A percentile compares a stretch with the other conserved stretches of the same genome.
Conservation (phyloP, 2,797 vertebrate species). For the Hypotaenidia philippensis region DNA sequence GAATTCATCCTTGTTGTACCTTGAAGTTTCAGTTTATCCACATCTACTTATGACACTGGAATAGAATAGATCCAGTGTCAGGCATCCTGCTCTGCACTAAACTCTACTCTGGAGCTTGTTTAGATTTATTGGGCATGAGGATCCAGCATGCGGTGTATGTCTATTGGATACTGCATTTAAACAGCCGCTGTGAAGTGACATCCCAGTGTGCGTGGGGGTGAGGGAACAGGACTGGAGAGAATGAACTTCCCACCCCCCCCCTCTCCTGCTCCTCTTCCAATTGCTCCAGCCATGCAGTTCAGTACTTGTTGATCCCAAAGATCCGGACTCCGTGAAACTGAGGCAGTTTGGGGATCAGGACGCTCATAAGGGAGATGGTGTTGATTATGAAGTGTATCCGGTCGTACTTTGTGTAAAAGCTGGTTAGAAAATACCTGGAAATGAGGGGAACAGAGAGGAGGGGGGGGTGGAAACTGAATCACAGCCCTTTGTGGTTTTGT, state of each 20-base stretch:
- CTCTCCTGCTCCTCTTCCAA: background rate
- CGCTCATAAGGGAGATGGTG: constrained; percentile 90
- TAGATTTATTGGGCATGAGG: constrained; percentile 58
- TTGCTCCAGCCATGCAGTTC: constrained; percentile 66
- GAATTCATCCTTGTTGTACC: constrained; percentile 45
- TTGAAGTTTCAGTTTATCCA: constrained; percentile 43
- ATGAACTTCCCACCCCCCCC: background rate
- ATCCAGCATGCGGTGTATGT: constrained; percentile 62
- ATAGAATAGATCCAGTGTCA: background rate
- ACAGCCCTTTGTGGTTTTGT: accelerated
- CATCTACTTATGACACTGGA: constrained; percentile 18
- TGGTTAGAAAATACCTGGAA: constrained; percentile 95
- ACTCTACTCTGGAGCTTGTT: constrained; percentile 65
- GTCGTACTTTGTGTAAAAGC: constrained; percentile 99
- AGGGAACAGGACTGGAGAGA: background rate
- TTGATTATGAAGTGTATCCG: constrained; percentile 94
- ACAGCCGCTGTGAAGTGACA: constrained; percentile 43
- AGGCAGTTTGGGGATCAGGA: constrained; percentile 97
- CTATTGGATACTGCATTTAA: constrained; percentile 51
- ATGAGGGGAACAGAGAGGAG: background rate
- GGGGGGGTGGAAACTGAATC: background rate
- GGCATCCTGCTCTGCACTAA: constrained; percentile 46
- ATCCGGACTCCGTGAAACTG: constrained; percentile 95
- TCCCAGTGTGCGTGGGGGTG: background rate
- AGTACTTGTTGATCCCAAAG: constrained; percentile 98